Conservation (phyloP, 2,888 invertebrate genomes). For the Arge pagana region DNA sequence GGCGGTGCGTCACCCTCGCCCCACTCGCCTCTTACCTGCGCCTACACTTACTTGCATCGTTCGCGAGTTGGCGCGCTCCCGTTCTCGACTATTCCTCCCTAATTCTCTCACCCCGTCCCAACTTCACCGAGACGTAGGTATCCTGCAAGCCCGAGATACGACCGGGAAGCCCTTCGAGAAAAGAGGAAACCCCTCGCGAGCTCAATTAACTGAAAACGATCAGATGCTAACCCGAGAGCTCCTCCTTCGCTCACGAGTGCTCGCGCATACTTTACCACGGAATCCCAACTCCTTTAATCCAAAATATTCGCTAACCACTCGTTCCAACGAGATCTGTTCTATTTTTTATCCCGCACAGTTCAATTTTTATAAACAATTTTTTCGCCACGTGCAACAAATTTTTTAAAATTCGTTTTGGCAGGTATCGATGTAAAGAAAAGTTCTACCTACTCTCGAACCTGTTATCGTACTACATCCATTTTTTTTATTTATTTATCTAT, state of each 20-base stretch:
- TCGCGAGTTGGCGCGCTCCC: slow-evolving; percentile 16
- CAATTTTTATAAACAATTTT: too few species aligned
- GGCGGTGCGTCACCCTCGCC: slow-evolving; percentile 5
- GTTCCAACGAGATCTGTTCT: slow-evolving; percentile 12
- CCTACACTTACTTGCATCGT: too few species aligned
- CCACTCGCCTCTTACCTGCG: too few species aligned
- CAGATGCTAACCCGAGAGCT: too few species aligned
- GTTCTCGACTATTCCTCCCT: not conserved
- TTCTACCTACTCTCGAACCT: too few species aligned
- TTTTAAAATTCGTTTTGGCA: too few species aligned
- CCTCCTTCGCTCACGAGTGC: too few species aligned
- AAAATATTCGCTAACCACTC: slow-evolving; percentile 6
- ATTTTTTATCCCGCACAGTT: slow-evolving; percentile 17
- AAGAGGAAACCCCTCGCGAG: not conserved
- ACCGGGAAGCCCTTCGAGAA: not conserved
- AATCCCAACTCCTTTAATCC: slow-evolving; percentile 14
- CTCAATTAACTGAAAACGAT: slow-evolving; percentile 21
- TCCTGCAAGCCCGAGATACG: not conserved
- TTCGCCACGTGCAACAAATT: too few species aligned
- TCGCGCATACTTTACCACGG: slow-evolving; percentile 9
- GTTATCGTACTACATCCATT: too few species aligned
- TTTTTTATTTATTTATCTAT: too few species aligned
- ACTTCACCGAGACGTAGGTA: slow-evolving; percentile 3
- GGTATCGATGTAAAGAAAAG: too few species aligned
- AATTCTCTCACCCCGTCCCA: not conserved